phyloP scores from a whole-genome alignment of 1,140 invertebrate species.

The Gyrodactylus salaris region DNA sequence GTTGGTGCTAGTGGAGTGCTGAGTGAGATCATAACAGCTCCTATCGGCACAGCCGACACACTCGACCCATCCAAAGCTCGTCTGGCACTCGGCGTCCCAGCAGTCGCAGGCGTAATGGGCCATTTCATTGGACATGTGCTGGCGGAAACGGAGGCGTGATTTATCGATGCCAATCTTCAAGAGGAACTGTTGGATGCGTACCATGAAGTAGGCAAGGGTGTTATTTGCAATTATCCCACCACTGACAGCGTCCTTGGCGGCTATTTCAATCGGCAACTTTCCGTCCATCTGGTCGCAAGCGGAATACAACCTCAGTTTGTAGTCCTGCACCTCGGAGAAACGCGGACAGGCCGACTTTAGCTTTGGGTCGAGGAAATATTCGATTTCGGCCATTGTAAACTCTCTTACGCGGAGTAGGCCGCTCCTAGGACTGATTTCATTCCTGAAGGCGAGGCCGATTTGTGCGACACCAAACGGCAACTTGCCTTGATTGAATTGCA shows the following conservation, averaged over 20 bases:
- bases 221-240: constrained; percentile 50
- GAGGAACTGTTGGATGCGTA: constrained; percentile 58
- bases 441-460: constrained; percentile 81
- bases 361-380: constrained; percentile 78
- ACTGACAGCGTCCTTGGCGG: constrained; percentile 1
- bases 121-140: constrained; percentile 98
- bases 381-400: constrained; percentile 99
- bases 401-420: constrained; percentile 45
- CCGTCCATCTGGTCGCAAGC: constrained; percentile 67
- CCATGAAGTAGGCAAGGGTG: constrained; percentile 88
- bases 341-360: constrained; percentile 63
- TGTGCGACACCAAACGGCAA: constrained; percentile 90
- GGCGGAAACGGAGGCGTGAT: constrained; percentile 55
- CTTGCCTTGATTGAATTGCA: constrained; percentile 82
- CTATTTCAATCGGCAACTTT: neutral
- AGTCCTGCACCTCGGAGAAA: constrained; percentile 38
- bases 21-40: constrained; percentile 73
- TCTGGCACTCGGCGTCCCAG: constrained; percentile 83
- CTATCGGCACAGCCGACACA: constrained; percentile 96
- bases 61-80: constrained; percentile 55
- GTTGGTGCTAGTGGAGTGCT: constrained; percentile 64
- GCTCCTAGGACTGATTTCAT: constrained; percentile 92
- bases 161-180: constrained; percentile 50
- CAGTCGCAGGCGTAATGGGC: constrained; percentile 99
- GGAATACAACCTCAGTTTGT: constrained; percentile 46